Conservation (phyloP, 2,113 vertebrate species). For the Toxotes jaculatrix region DNA sequence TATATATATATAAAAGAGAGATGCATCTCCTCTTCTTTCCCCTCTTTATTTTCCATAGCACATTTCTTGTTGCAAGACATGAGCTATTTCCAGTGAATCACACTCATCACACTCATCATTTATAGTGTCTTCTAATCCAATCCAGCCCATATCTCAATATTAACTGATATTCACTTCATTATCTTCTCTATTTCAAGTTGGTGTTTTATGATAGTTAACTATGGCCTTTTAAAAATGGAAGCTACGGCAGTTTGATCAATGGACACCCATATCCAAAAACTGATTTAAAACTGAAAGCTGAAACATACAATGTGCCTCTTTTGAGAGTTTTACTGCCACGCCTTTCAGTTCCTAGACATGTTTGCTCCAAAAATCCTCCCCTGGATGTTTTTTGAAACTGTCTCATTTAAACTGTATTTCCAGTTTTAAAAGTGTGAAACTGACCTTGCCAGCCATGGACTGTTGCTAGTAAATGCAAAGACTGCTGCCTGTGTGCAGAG, state of each 20-base stretch:
- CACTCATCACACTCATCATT: neutral
- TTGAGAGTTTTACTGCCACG: neutral
- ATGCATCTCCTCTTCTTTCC: too few species aligned
- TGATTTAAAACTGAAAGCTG: neutral
- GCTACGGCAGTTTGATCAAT: too few species aligned
- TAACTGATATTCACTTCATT: too few species aligned
- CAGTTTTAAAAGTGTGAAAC: constrained; percentile 49
- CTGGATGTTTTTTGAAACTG: constrained; percentile 12
- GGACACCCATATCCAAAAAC: neutral
- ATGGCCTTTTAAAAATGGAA: too few species aligned
- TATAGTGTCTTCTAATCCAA: neutral
- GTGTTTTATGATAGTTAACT: too few species aligned
- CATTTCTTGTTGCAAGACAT: too few species aligned
- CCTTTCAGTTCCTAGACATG: neutral
- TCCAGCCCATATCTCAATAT: too few species aligned
- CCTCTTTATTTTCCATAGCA: too few species aligned
- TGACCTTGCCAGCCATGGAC: constrained; percentile 40
- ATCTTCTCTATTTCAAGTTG: too few species aligned
- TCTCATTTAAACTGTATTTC: constrained; percentile 54
- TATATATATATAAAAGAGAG: neutral
- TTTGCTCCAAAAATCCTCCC: constrained; percentile 17
- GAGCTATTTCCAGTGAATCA: neutral
- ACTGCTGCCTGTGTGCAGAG: constrained; percentile 39
- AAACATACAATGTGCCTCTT: neutral
- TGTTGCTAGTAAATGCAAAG: constrained; percentile 44